Evolutionary conservation across 1,140 invertebrate species (phyloP), one percentile per base, ranked within the genome.

Genomic region (Monomorium pharaonis): DNA sequence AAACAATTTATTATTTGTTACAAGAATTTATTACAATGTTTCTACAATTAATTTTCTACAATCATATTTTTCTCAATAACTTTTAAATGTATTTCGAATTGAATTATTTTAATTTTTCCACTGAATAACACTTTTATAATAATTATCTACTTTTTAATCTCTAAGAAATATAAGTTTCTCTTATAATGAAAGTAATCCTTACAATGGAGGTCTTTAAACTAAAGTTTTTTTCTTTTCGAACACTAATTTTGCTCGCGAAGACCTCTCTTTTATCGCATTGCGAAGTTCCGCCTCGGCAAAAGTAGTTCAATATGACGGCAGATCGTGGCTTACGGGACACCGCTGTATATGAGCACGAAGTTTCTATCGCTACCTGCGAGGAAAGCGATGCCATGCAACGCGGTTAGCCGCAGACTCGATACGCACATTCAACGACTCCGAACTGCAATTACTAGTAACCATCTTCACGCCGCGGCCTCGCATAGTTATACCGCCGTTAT

Each of bases 381-480:
- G 81, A 80, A 70, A 88, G 87, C 88, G 49, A 80, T 37, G 58
- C 63, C 76, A 88, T 88, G 90, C 87, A 81, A 85, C 91, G 90
- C 77, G 89, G 90, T 91, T 90, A 92, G 88, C 92, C 90, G 86
- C 92, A 93, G 87, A 93, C 89, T 88, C 88, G 87, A 89, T 89
- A 90, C 84, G 77, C 80, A 75, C 72, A 87, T 76, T 75, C 89
- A 90, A 67, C 81, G 88, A 88, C 75, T 90, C 89, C 91, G 89
- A 91, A 92, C 90, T 86, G 84, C 63, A 83, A 85, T 85, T 86
- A 56, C 87, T 74, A 60, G 78, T 86, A 89, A 89, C 88, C 87
- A 76, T 86, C 83, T 88, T 88, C 85, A 33, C 54, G 49, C 67
- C 33, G 30, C 58, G 60, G 10, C 81, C 21, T 47, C 70, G 70